Evolutionary conservation across 2,888 invertebrate genomes (phyloP).

Genomic region (Andrena praecox): DNA sequence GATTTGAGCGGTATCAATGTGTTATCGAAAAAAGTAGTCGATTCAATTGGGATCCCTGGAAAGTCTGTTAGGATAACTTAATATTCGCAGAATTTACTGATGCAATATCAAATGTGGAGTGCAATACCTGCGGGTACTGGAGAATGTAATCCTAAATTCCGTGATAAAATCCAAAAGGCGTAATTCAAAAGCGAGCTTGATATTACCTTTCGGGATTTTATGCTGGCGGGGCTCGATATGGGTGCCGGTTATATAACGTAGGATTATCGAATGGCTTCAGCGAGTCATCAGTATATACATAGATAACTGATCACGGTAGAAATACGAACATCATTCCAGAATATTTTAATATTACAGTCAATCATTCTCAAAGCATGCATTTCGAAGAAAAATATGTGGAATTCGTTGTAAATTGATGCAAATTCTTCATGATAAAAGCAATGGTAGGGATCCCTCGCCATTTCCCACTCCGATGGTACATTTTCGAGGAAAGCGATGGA

Average conservation of each 20-base stretch:
- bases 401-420: too few relatives aligned
- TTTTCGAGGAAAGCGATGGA: neutral
- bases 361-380: neutral
- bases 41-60: neutral
- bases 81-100: constrained; percentile 33
- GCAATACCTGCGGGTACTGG: constrained; percentile 29
- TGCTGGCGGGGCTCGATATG: constrained; percentile 26
- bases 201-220: constrained; percentile 52
- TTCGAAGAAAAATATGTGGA: too few relatives aligned
- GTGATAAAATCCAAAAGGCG: constrained; percentile 46
- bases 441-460: neutral
- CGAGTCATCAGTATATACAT: constrained; percentile 42
- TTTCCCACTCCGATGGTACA: neutral
- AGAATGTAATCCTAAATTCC: constrained; percentile 53
- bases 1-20: neutral
- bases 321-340: constrained; percentile 26
- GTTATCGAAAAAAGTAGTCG: neutral
- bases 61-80: constrained; percentile 17
- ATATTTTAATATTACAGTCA: constrained; percentile 22
- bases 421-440: neutral
- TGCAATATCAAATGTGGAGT: constrained; percentile 30
- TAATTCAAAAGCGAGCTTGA: constrained; percentile 50
- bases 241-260: constrained; percentile 39
- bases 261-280: constrained; percentile 50
- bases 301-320: constrained; percentile 21